Evolutionary conservation across 2,113 vertebrate genomes (phyloP).

Genomic region (Anhinga anhinga): DNA sequence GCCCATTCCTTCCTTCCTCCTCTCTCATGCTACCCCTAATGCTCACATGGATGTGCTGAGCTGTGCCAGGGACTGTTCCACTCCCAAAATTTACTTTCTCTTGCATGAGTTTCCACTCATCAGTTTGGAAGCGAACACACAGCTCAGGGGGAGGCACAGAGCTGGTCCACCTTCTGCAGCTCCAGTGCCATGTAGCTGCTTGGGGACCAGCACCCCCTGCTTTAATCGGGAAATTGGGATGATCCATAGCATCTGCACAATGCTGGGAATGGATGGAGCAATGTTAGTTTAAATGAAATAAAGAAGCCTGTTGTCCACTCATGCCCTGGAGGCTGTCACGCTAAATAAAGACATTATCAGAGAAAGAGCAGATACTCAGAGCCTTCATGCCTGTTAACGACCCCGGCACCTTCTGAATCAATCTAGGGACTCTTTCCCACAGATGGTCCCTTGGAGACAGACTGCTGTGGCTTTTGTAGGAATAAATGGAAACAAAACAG

Average conservation of each 20-base stretch:
- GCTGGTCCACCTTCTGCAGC: neutral
- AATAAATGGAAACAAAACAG: conserved; percentile 1
- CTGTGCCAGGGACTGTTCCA: neutral
- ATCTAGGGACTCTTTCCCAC: conserved; percentile 26
- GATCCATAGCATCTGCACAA: neutral
- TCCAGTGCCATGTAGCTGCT: neutral
- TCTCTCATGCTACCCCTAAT: neutral
- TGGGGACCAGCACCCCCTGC: neutral
- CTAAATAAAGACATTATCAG: conserved; percentile 47
- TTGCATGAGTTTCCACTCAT: neutral
- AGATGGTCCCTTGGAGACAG: conserved; percentile 50
- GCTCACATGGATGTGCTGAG: neutral
- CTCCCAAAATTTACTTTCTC: neutral
- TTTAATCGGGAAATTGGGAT: neutral
- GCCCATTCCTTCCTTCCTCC: neutral
- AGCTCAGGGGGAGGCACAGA: neutral
- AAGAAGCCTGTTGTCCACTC: conserved; percentile 22
- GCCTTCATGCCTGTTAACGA: conserved; percentile 24
- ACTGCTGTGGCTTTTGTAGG: neutral
- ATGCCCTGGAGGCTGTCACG: conserved; percentile 22
- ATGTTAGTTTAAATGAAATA: neutral
- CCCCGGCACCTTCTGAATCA: neutral
- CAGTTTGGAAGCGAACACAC: neutral
- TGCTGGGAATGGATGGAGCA: conserved; percentile 1
- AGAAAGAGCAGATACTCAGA: neutral